Conservation (phyloP, 2,888 invertebrate species). For the Andrena camellia region DNA sequence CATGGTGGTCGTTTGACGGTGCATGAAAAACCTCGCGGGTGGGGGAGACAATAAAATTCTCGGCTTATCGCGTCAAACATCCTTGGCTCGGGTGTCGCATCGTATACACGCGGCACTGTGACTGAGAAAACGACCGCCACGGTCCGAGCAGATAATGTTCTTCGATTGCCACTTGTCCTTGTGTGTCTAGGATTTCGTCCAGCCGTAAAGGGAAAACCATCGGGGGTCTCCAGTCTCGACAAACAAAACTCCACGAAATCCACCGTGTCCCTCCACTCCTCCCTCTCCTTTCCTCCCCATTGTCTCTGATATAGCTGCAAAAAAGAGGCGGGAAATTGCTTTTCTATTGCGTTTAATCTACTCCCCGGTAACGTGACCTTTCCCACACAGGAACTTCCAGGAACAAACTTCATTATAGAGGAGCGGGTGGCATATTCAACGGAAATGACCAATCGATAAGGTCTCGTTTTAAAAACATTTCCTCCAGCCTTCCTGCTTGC, state of each 20-base stretch:
- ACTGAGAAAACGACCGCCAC: slow-evolving; percentile 53
- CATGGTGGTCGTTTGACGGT: slow-evolving; percentile 24
- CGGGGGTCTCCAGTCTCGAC: slow-evolving; percentile 38
- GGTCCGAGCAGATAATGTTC: slow-evolving; percentile 59
- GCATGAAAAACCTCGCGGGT: slow-evolving; percentile 68
- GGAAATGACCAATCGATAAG: slow-evolving; percentile 37
- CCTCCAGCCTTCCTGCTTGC: neutral
- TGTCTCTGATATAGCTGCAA: neutral
- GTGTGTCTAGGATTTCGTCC: slow-evolving; percentile 77
- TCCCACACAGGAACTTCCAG: slow-evolving; percentile 21
- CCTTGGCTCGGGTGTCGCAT: slow-evolving; percentile 70
- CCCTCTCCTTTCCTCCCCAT: neutral
- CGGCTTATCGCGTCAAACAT: slow-evolving; percentile 78
- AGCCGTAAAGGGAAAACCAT: slow-evolving; percentile 67
- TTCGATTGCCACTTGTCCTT: slow-evolving; percentile 72
- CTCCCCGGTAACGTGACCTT: slow-evolving; percentile 25
- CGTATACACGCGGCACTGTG: slow-evolving; percentile 48
- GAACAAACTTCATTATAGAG: slow-evolving; percentile 26
- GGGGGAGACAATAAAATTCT: slow-evolving; percentile 74
- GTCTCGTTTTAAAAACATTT: slow-evolving; percentile 32
- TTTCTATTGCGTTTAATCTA: neutral
- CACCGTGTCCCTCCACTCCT: neutral
- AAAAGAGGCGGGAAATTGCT: no score
- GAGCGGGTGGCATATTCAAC: slow-evolving; percentile 28
- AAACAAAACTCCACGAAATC: slow-evolving; percentile 65